A percentile compares a stretch with the other conserved stretches of the same genome.
These are phyloP conservation scores for Miltochrista miniata DNA, from an alignment of 2,888 invertebrate species.

Conservation along the genomic window DNA sequence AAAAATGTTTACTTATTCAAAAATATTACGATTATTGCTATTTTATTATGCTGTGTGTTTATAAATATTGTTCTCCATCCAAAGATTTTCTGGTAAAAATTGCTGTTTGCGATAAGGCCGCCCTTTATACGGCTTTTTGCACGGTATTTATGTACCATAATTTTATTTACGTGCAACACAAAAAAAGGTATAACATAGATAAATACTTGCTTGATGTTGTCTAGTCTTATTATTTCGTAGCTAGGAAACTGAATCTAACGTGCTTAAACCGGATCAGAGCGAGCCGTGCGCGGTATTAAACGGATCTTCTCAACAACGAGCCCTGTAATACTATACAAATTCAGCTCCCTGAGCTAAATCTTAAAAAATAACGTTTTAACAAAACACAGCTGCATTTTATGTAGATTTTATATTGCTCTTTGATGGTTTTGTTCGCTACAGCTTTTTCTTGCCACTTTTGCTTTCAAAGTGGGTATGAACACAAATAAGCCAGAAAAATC, in stretches of 20 bases:
- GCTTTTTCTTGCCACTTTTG: background rate
- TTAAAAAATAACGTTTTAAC: conserved; percentile 38
- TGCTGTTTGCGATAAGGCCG: too few species aligned
- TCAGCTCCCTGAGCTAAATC: conserved; percentile 38
- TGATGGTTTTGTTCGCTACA: conserved; percentile 3
- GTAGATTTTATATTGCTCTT: conserved; percentile 6
- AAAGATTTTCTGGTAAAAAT: too few species aligned
- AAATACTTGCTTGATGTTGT: conserved; percentile 28
- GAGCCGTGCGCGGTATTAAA: conserved; percentile 53
- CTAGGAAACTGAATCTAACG: conserved; percentile 48
- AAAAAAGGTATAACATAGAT: too few species aligned
- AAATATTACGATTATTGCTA: too few species aligned
- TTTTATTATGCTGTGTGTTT: too few species aligned
- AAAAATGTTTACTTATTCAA: too few species aligned
- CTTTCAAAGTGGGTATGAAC: background rate
- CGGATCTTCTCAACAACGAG: conserved; percentile 47
- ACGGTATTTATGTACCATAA: too few species aligned
- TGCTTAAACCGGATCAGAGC: conserved; percentile 57
- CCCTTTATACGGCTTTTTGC: too few species aligned
- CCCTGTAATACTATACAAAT: conserved; percentile 50
- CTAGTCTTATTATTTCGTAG: conserved; percentile 47
- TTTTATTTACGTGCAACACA: too few species aligned
- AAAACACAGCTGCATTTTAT: conserved; percentile 14
- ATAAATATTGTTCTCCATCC: background rate
- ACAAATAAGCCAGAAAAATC: background rate